Percentiles rank a stretch among this genome's conserved stretches.
These are phyloP conservation scores for Lypha dubia DNA, from an alignment of 2,888 invertebrate species.

Conservation along the genomic window DNA sequence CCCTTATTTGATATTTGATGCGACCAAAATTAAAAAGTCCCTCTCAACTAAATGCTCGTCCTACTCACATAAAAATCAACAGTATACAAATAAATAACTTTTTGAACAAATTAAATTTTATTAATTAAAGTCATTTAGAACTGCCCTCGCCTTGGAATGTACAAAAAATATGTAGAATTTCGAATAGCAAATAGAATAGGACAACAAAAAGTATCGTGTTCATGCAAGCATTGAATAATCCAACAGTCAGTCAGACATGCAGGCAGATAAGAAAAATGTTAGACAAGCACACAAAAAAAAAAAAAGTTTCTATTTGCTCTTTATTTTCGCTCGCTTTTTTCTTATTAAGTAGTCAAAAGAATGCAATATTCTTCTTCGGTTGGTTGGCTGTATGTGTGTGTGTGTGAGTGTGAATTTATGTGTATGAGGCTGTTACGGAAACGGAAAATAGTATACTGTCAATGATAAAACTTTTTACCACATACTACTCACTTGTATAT, in stretches of 20 bases:
- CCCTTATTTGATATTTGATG: too few species aligned
- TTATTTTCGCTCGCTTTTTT: background rate
- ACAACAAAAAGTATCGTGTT: conserved; percentile 9
- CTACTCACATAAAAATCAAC: too few species aligned
- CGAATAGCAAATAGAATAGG: background rate
- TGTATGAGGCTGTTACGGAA: conserved; percentile 37
- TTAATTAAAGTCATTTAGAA: too few species aligned
- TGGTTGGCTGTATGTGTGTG: too few species aligned
- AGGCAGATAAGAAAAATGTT: conserved; percentile 6
- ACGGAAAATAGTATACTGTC: conserved; percentile 59
- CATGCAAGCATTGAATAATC: conserved; percentile 34
- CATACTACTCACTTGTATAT: conserved; percentile 2
- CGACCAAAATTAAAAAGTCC: too few species aligned
- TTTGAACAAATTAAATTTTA: too few species aligned
- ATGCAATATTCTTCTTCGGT: background rate
- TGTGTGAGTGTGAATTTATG: background rate
- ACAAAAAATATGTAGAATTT: background rate
- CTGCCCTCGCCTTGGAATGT: background rate
- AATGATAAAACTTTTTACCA: conserved; percentile 54
- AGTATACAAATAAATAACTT: too few species aligned
- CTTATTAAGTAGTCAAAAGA: conserved; percentile 16
- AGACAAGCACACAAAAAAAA: background rate
- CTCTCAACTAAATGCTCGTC: too few species aligned
- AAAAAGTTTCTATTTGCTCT: conserved; percentile 18
- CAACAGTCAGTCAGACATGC: conserved; percentile 24